Evolutionary conservation across 2,888 invertebrate species (phyloP).

Genomic region (Agrenia bidenticulata): DNA sequence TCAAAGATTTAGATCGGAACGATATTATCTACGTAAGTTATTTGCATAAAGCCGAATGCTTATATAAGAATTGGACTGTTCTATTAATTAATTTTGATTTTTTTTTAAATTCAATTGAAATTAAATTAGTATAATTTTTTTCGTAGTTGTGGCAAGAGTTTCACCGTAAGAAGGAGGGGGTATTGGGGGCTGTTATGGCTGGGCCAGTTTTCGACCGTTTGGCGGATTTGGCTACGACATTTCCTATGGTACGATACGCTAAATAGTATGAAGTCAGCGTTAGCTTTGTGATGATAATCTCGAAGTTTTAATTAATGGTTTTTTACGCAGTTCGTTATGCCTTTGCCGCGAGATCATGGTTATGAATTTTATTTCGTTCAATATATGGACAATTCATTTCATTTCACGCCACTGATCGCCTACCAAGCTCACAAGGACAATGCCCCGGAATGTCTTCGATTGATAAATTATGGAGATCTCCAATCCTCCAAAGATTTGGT

Average conservation of each 20-base stretch:
- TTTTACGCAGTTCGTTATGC: conserved; percentile 66
- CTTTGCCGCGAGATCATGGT: conserved; percentile 76
- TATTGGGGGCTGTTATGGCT: conserved; percentile 73
- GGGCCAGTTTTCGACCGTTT: conserved; percentile 64
- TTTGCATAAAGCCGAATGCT: too few relatives aligned
- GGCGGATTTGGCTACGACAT: conserved; percentile 62
- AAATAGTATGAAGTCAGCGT: background rate
- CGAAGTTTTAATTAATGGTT: background rate
- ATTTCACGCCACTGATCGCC: conserved; percentile 80
- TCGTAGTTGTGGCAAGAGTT: conserved; percentile 74
- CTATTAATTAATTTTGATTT: conserved; percentile 6
- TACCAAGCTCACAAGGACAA: conserved; percentile 85
- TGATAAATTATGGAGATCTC: conserved; percentile 77
- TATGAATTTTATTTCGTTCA: conserved; percentile 84
- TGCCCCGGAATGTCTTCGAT: conserved; percentile 80
- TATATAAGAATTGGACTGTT: too few relatives aligned
- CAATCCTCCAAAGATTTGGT: conserved; percentile 70
- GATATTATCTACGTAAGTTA: conserved; percentile 64
- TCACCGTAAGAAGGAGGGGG: conserved; percentile 70
- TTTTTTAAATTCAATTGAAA: too few relatives aligned
- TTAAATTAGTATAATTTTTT: too few relatives aligned
- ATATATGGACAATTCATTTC: conserved; percentile 69
- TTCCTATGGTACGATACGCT: conserved; percentile 60
- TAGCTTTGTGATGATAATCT: background rate
- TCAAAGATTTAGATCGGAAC: conserved; percentile 68